phyloP scores from a whole-genome alignment of 23 tunicate genomes.

The Ciona savignyi region DNA sequence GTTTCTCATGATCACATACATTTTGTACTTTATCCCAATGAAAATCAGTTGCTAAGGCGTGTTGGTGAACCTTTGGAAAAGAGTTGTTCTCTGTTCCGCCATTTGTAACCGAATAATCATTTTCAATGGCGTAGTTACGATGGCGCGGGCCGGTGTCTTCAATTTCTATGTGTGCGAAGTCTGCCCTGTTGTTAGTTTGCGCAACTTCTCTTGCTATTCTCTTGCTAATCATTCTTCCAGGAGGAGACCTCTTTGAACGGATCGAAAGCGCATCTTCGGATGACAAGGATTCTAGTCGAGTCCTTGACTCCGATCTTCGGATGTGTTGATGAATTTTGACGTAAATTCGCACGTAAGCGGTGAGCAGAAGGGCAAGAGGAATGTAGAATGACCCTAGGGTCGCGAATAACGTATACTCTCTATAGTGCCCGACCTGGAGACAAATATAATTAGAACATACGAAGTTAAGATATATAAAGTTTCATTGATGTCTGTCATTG shows the following conservation, averaged over 20 bases:
- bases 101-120: background rate
- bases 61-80: background rate
- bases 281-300: slow-evolving; percentile 15
- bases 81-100: background rate
- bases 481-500: too few relatives aligned
- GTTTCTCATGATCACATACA: too few relatives aligned
- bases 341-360: slow-evolving; percentile 35
- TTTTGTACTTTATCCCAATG: background rate
- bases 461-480: too few relatives aligned
- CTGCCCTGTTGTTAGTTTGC: background rate
- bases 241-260: background rate
- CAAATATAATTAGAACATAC: background rate
- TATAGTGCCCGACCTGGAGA: slow-evolving; percentile 39
- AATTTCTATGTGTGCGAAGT: background rate
- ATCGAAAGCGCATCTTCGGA: slow-evolving; percentile 29
- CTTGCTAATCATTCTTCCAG: background rate
- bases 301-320: slow-evolving; percentile 34
- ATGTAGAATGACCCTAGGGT: slow-evolving; percentile 51
- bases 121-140: background rate
- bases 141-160: background rate
- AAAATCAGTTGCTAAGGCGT: background rate
- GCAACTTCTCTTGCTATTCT: background rate
- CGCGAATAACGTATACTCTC: slow-evolving; percentile 41
- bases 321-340: slow-evolving; percentile 20
- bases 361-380: slow-evolving; percentile 23